These are phyloP conservation scores for Aldrovandia affinis DNA, from an alignment of 2,797 vertebrate genomes.

Conservation along the genomic window DNA sequence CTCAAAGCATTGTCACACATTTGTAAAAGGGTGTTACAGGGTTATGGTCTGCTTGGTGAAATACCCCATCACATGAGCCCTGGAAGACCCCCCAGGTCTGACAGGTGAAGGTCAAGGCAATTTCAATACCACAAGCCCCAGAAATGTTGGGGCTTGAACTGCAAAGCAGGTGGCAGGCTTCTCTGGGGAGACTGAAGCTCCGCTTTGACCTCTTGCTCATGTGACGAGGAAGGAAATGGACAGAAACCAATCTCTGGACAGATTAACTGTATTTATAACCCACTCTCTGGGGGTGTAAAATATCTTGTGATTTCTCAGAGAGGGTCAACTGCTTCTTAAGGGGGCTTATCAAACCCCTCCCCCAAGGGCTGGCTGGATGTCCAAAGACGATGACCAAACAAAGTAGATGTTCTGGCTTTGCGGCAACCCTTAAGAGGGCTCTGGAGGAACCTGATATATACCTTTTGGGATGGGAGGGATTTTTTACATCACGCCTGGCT, in stretches of 20 bases:
- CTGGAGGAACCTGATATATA: background rate
- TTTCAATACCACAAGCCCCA: background rate
- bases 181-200: background rate
- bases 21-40: background rate
- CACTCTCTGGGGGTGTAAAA: conserved; percentile 4
- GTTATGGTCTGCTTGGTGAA: background rate
- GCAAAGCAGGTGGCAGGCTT: too few relatives aligned
- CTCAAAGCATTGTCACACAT: background rate
- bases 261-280: background rate
- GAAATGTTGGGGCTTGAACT: background rate
- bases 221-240: background rate
- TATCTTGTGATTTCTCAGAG: conserved; percentile 20
- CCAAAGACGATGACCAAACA: conserved; percentile 7
- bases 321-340: conserved; percentile 3
- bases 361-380: background rate
- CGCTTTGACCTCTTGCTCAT: background rate
- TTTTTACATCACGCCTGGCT: background rate
- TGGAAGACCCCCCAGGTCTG: background rate
- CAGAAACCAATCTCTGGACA: background rate
- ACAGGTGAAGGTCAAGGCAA: background rate
- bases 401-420: background rate
- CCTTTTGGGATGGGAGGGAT: background rate
- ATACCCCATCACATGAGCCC: background rate
- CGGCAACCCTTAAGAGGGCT: background rate
- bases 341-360: background rate